These are phyloP conservation scores for Mechanitis messenoides DNA, from an alignment of 2,888 invertebrate genomes.

Conservation along the genomic window DNA sequence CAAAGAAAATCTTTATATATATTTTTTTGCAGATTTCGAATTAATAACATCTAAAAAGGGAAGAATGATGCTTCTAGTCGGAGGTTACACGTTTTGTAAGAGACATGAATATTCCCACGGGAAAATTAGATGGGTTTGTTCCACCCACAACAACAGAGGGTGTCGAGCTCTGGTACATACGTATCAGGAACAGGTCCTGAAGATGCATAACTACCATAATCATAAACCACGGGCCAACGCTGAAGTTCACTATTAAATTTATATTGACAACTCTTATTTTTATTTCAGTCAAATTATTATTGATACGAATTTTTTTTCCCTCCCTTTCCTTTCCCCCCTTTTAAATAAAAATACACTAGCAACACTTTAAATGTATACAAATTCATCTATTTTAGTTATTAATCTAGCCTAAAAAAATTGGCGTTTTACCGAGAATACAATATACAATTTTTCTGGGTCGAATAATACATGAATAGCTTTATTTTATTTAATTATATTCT, in stretches of 20 bases:
- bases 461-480: no score
- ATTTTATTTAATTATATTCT: no score
- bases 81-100: slow-evolving; percentile 35
- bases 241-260: no score
- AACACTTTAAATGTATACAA: no score
- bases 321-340: no score
- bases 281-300: not conserved
- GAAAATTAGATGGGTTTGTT: slow-evolving; percentile 42
- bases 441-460: no score
- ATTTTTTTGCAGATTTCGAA: slow-evolving; percentile 24
- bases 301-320: no score
- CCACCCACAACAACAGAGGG: slow-evolving; percentile 35
- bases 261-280: no score
- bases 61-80: slow-evolving; percentile 29
- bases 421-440: no score
- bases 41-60: slow-evolving; percentile 28
- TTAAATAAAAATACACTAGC: no score
- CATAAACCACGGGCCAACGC: slow-evolving; percentile 9
- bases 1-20: not conserved
- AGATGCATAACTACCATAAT: slow-evolving; percentile 33
- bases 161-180: slow-evolving; percentile 37
- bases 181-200: slow-evolving; percentile 33
- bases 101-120: slow-evolving; percentile 9
- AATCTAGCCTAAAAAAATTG: no score
- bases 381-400: no score